Evolutionary conservation across 2,888 invertebrate genomes (phyloP).

Genomic region (Aphidius colemani): DNA sequence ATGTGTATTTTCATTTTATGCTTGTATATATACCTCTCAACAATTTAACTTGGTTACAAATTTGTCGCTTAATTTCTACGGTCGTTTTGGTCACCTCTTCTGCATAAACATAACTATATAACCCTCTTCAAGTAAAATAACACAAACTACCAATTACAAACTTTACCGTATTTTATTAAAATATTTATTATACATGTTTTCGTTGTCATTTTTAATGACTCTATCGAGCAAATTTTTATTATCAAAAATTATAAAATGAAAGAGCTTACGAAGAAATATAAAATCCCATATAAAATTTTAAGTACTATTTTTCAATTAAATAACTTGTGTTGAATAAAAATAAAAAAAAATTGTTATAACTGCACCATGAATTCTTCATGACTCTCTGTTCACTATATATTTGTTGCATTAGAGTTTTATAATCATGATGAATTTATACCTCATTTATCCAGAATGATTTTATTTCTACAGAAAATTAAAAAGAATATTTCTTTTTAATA

Average conservation of each 20-base stretch:
- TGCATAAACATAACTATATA: neutral
- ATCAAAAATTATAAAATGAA: too few relatives aligned
- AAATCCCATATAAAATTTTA: too few relatives aligned
- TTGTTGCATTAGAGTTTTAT: too few relatives aligned
- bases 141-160: conserved; percentile 7
- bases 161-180: conserved; percentile 5
- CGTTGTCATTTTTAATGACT: too few relatives aligned
- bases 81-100: neutral
- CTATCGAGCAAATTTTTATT: too few relatives aligned
- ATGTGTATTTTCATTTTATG: neutral
- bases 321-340: too few relatives aligned
- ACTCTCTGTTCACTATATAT: too few relatives aligned
- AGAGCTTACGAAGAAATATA: too few relatives aligned
- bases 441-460: neutral
- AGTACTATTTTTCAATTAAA: too few relatives aligned
- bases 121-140: neutral
- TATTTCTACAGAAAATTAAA: conserved; percentile 7
- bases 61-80: conserved; percentile 15
- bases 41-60: conserved; percentile 4
- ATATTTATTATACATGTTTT: conserved; percentile 9
- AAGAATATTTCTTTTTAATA: neutral
- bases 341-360: too few relatives aligned
- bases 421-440: too few relatives aligned
- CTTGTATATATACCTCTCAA: conserved; percentile 5
- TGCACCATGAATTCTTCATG: too few relatives aligned